A percentile compares a stretch with the other conserved stretches of the same genome.
Evolutionary conservation across 2,113 vertebrate species (phyloP).

Genomic region (Melanocharis versteri): DNA sequence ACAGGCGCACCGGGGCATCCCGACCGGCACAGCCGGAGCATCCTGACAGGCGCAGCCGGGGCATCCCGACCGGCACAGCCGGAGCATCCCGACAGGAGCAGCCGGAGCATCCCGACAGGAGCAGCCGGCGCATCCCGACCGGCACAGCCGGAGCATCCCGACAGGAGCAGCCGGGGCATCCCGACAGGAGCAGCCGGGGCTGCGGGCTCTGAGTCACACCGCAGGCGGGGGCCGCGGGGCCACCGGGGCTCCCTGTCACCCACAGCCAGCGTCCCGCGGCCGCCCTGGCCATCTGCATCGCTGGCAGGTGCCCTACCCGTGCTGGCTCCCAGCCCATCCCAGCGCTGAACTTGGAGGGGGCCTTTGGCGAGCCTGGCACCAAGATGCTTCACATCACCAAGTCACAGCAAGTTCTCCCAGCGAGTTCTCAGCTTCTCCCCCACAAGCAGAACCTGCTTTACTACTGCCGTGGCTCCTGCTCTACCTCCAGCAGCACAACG

Average conservation of each 20-base stretch:
- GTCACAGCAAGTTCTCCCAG: background rate
- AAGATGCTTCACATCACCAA: no score
- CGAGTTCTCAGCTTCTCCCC: background rate
- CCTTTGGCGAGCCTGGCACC: fast-evolving
- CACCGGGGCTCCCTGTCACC: background rate
- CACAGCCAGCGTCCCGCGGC: background rate
- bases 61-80: no score
- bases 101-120: no score
- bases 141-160: no score
- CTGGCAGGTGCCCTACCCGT: fast-evolving
- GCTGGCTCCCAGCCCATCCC: background rate
- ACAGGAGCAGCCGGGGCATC: no score
- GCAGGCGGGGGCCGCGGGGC: background rate
- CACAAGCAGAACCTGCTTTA: background rate
- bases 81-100: no score
- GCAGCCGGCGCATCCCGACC: no score
- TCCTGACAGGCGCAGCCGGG: no score
- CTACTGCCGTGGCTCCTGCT: background rate
- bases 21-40: no score
- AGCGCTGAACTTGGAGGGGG: fast-evolving
- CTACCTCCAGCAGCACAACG: background rate
- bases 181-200: background rate
- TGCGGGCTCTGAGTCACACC: background rate
- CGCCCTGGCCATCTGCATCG: background rate
- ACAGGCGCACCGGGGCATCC: no score